Percentiles rank a stretch among this genome's conserved stretches.
Conservation (phyloP, 2,888 invertebrate genomes). For the Sphaerophoria taeniata region DNA sequence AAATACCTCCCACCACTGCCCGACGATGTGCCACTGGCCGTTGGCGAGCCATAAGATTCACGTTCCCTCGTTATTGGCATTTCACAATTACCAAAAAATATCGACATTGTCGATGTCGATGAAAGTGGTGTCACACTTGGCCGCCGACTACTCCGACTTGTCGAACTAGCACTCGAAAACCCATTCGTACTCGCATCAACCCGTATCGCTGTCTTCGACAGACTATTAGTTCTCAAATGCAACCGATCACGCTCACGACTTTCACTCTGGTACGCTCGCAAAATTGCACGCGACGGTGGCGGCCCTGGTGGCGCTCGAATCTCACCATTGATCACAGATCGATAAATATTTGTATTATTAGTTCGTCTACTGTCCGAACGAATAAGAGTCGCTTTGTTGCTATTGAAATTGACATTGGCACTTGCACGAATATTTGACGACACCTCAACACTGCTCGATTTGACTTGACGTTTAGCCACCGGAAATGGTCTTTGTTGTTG, state of each 20-base stretch:
- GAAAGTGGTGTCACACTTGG: slow-evolving; percentile 26
- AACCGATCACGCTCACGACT: slow-evolving; percentile 51
- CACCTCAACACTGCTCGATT: slow-evolving; percentile 34
- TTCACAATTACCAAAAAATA: slow-evolving; percentile 79
- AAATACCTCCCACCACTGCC: slow-evolving; percentile 57
- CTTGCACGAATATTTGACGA: slow-evolving; percentile 38
- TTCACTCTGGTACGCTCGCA: slow-evolving; percentile 24
- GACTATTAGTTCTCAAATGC: slow-evolving; percentile 48
- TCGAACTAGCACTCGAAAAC: neutral
- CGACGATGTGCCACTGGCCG: slow-evolving; percentile 65
- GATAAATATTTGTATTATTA: slow-evolving; percentile 24
- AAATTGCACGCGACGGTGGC: slow-evolving; percentile 24
- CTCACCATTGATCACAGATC: slow-evolving; percentile 37
- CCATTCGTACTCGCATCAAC: slow-evolving; percentile 41
- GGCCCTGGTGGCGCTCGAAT: too few species aligned
- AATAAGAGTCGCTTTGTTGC: slow-evolving; percentile 15
- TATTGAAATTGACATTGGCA: slow-evolving; percentile 1
- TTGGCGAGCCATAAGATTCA: slow-evolving; percentile 66
- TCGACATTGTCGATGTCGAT: slow-evolving; percentile 77
- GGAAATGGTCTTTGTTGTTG: slow-evolving; percentile 14
- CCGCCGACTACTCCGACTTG: neutral
- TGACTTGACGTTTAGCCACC: slow-evolving; percentile 47
- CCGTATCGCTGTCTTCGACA: slow-evolving; percentile 74
- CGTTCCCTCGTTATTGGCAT: slow-evolving; percentile 78
- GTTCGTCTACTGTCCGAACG: slow-evolving; percentile 43